Conservation (phyloP, 2,888 invertebrate species). For the Periphyllus acericola region DNA sequence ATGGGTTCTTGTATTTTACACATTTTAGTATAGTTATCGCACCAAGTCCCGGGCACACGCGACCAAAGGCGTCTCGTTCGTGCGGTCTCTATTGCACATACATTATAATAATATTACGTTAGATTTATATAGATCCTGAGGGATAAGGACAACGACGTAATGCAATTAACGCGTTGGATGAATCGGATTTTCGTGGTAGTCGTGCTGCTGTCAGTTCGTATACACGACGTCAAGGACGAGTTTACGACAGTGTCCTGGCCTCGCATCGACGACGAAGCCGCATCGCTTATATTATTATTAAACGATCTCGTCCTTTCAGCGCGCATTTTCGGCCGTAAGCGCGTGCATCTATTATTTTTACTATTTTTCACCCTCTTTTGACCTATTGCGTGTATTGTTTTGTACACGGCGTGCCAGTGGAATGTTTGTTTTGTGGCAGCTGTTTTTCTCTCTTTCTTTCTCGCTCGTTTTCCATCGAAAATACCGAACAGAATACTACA, state of each 20-base stretch:
- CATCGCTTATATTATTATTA: background rate
- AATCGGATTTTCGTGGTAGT: background rate
- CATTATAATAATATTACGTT: background rate
- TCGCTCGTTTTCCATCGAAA: background rate
- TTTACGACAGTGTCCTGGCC: background rate
- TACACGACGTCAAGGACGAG: background rate
- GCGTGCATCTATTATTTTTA: background rate
- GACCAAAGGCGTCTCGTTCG: background rate
- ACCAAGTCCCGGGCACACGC: background rate
- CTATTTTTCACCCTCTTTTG: background rate
- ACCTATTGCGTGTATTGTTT: background rate
- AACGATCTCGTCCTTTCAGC: background rate
- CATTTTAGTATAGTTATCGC: background rate
- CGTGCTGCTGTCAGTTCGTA: background rate
- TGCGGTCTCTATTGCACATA: background rate
- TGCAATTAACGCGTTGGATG: background rate
- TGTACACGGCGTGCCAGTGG: slow-evolving; percentile 1
- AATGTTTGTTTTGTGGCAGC: slow-evolving; percentile 35
- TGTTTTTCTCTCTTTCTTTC: slow-evolving; percentile 6
- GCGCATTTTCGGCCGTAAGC: background rate
- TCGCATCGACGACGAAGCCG: background rate
- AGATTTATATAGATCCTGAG: background rate
- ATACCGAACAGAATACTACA: background rate
- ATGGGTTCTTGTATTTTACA: background rate
- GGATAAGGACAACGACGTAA: background rate